Conservation (phyloP, 2,888 invertebrate genomes). For the Plagodis pulveraria region DNA sequence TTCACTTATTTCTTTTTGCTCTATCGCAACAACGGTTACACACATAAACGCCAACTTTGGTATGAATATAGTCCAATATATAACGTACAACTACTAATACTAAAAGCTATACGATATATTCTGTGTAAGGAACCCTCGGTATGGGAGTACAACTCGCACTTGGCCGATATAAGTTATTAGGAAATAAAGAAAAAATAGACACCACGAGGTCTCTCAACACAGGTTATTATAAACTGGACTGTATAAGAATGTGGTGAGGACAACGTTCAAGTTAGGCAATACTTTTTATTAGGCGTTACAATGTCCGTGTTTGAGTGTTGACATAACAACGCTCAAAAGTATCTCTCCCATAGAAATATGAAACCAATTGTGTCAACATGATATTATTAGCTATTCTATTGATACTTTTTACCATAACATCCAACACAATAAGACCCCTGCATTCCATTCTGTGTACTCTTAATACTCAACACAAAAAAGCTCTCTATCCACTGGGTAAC, state of each 20-base stretch:
- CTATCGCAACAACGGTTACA: too few species aligned
- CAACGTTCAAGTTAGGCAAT: not conserved
- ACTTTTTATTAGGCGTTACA: conserved; percentile 28
- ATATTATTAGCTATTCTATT: conserved; percentile 61
- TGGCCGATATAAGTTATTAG: too few species aligned
- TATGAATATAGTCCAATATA: too few species aligned
- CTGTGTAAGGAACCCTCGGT: too few species aligned
- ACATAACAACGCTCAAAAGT: conserved; percentile 23
- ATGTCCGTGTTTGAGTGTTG: conserved; percentile 28
- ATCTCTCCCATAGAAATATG: conserved; percentile 42
- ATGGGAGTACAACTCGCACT: too few species aligned
- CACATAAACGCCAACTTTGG: too few species aligned
- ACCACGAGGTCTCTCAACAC: too few species aligned
- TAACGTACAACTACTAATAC: too few species aligned
- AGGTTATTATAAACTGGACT: too few species aligned
- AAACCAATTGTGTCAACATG: conserved; percentile 57
- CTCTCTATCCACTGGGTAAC: conserved; percentile 32
- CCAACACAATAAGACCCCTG: conserved; percentile 37
- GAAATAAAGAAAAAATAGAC: too few species aligned
- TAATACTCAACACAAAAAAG: conserved; percentile 18
- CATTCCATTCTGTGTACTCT: conserved; percentile 19
- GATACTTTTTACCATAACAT: conserved; percentile 39
- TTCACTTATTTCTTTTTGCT: too few species aligned
- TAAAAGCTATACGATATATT: too few species aligned
- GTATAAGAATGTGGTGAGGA: not conserved